Conservation (phyloP, 2,888 invertebrate genomes). For the Sinohyriopsis cumingii region DNA sequence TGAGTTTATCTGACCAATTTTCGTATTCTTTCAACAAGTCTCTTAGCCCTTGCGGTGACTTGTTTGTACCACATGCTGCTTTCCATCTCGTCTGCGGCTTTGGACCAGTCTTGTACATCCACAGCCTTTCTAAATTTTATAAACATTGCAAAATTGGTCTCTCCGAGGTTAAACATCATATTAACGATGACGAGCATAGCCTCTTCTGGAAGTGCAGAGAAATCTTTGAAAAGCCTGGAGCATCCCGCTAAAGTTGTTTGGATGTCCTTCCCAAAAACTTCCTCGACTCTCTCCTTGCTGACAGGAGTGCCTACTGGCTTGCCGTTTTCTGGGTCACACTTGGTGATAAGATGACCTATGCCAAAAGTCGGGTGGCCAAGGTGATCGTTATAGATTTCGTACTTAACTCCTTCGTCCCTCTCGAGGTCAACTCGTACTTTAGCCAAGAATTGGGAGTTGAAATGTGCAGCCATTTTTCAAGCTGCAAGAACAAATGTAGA, state of each 20-base stretch:
- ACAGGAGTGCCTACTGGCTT: slow-evolving; percentile 7
- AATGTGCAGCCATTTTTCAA: too few species aligned
- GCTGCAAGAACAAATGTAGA: too few species aligned
- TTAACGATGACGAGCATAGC: slow-evolving; percentile 13
- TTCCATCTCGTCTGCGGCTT: slow-evolving; percentile 16
- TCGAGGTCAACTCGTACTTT: slow-evolving; percentile 5
- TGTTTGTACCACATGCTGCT: slow-evolving; percentile 18
- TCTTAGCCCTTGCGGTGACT: slow-evolving; percentile 8
- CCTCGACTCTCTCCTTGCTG: slow-evolving; percentile 8
- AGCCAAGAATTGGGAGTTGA: too few species aligned
- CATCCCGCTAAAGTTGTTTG: neutral
- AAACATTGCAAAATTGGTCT: slow-evolving; percentile 3
- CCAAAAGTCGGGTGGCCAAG: slow-evolving; percentile 11
- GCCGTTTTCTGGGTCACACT: slow-evolving; percentile 9
- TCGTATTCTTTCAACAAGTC: slow-evolving; percentile 13
- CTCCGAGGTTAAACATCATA: slow-evolving; percentile 16
- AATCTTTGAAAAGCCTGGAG: neutral
- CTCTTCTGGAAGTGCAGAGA: slow-evolving; percentile 7
- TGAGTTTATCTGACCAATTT: too few species aligned
- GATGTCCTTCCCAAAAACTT: slow-evolving; percentile 3
- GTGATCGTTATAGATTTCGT: slow-evolving; percentile 12
- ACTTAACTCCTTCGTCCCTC: slow-evolving; percentile 11
- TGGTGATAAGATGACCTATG: slow-evolving; percentile 11
- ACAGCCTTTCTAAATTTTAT: slow-evolving; percentile 10
- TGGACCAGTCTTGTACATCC: slow-evolving; percentile 7